Conservation (phyloP, 2,113 vertebrate genomes). For the Hiodon alosoides region DNA sequence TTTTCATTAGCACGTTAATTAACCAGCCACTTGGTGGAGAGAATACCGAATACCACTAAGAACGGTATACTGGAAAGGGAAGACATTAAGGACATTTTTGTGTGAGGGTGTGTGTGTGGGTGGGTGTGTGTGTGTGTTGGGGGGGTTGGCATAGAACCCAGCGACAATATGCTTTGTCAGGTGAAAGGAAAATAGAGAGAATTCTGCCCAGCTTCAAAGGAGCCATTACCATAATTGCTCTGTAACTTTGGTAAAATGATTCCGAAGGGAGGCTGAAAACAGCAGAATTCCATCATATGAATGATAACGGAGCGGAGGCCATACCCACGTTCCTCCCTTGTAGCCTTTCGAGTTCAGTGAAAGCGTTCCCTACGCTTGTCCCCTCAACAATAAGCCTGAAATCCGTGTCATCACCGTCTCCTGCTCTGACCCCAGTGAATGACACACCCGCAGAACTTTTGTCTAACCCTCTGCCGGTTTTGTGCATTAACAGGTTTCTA, state of each 20-base stretch:
- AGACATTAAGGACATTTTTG: not conserved
- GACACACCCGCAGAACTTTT: conserved; percentile 26
- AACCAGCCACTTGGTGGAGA: not conserved
- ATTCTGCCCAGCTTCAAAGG: conserved; percentile 64
- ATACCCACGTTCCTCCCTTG: conserved; percentile 56
- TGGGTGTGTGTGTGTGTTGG: not conserved
- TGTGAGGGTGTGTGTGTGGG: not conserved
- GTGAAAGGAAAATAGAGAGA: conserved; percentile 65
- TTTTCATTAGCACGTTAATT: not conserved
- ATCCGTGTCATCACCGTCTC: conserved; percentile 51
- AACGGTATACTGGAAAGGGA: conserved; percentile 11
- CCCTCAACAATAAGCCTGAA: conserved; percentile 60
- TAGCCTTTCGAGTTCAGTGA: conserved; percentile 59
- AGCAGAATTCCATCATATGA: conserved; percentile 67
- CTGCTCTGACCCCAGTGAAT: conserved; percentile 47
- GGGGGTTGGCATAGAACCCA: not conserved
- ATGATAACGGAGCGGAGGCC: conserved; percentile 61
- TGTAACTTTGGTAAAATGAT: conserved; percentile 77
- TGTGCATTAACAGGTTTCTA: no score
- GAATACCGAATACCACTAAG: conserved; percentile 6
- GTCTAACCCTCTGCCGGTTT: no score
- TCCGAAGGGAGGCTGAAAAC: conserved; percentile 65
- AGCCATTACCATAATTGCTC: conserved; percentile 78
- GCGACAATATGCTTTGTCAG: conserved; percentile 54
- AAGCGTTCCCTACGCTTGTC: conserved; percentile 57